phyloP scores from a whole-genome alignment of 2,113 vertebrate genomes.

The Hydrochoerus hydrochaeris region DNA sequence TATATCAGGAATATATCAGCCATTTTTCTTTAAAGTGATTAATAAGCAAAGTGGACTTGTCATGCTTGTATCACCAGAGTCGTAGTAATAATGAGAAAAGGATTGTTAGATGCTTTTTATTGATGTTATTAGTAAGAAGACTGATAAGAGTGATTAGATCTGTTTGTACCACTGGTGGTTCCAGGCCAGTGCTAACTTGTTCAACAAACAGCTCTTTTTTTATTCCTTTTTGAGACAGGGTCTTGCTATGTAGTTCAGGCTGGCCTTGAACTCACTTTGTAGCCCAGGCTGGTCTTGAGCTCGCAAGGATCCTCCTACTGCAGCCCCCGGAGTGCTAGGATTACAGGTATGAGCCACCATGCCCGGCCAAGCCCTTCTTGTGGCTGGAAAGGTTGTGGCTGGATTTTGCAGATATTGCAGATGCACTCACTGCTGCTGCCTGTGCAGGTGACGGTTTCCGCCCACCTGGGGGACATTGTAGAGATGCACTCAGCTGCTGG shows the following conservation, averaged over 20 bases:
- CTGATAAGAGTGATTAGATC: neutral
- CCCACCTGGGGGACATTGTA: accelerated
- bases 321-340: too few species aligned
- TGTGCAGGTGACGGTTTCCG: accelerated
- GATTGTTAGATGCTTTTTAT: neutral
- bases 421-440: accelerated
- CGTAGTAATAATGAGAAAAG: neutral
- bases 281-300: too few species aligned
- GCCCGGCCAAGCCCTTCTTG: neutral
- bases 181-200: neutral
- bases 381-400: neutral
- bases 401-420: neutral
- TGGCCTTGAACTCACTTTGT: too few species aligned
- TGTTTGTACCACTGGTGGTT: neutral
- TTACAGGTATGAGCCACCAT: too few species aligned
- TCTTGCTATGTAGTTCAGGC: too few species aligned
- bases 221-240: too few species aligned
- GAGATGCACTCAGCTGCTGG: neutral
- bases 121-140: neutral
- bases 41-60: neutral
- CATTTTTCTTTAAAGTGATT: neutral
- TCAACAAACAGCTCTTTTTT: neutral
- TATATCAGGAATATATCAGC: neutral
- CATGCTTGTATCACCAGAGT: neutral
- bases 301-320: too few species aligned